Evolutionary conservation across 92 coral and sea anemone genomes (phyloP).

Genomic region (Micromussa lordhowensis): DNA sequence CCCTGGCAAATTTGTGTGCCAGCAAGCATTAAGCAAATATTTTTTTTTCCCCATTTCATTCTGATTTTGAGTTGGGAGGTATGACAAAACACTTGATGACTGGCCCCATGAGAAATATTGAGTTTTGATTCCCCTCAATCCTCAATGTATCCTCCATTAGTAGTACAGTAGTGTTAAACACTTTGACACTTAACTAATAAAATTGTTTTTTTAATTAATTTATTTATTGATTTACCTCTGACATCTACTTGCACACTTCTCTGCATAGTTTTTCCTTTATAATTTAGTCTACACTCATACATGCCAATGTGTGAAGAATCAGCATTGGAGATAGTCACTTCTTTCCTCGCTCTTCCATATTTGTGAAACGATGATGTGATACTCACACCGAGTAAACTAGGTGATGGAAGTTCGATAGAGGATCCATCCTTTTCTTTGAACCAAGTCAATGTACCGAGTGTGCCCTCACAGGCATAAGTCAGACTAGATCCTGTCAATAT

Average conservation of each 20-base stretch:
- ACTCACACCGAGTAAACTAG: background rate
- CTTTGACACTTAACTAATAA: too few species aligned
- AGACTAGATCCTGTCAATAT: conserved; percentile 6
- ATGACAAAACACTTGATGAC: too few species aligned
- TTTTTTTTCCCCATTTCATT: too few species aligned
- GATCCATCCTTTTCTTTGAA: background rate
- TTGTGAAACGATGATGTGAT: background rate
- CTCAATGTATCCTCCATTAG: too few species aligned
- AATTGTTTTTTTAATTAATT: too few species aligned
- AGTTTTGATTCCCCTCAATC: too few species aligned
- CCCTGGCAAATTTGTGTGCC: too few species aligned
- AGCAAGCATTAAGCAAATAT: too few species aligned
- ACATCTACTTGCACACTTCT: background rate
- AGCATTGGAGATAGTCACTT: conserved; percentile 9
- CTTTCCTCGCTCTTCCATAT: background rate
- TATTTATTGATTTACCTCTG: conserved; percentile 36
- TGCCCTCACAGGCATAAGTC: conserved; percentile 2
- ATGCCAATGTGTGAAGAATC: background rate
- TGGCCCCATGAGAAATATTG: too few species aligned
- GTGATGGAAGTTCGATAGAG: background rate
- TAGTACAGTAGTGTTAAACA: too few species aligned
- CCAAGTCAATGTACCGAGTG: conserved; percentile 3
- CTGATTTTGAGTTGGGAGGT: too few species aligned
- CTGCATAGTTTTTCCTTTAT: too few species aligned
- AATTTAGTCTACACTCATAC: conserved; percentile 6